These are phyloP conservation scores for Ochropleura plecta DNA, from an alignment of 2,888 invertebrate genomes.

Conservation along the genomic window DNA sequence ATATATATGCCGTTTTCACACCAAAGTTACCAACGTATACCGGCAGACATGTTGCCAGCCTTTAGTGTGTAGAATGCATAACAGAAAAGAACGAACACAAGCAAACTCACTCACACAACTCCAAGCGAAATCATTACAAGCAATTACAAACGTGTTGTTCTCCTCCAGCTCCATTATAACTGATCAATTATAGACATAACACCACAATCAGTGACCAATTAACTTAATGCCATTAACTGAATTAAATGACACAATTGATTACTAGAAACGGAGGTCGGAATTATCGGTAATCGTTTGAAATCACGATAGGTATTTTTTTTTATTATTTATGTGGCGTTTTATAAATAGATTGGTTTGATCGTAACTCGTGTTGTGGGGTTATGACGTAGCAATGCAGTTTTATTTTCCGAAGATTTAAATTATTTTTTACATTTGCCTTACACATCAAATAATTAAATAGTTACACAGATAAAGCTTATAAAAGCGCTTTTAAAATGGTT, in stretches of 20 bases:
- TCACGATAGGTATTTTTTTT: conserved; percentile 68
- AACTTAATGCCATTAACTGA: conserved; percentile 85
- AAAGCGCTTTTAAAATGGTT: too few species aligned
- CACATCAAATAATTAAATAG: too few species aligned
- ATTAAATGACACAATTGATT: conserved; percentile 84
- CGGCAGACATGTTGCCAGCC: too few species aligned
- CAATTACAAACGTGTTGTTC: conserved; percentile 63
- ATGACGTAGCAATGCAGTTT: neutral
- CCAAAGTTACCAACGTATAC: too few species aligned
- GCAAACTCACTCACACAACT: conserved; percentile 32
- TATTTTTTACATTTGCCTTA: too few species aligned
- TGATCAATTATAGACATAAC: conserved; percentile 82
- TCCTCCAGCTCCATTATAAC: conserved; percentile 70
- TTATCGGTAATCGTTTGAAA: conserved; percentile 77
- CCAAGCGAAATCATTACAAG: conserved; percentile 49
- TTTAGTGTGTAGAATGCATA: too few species aligned
- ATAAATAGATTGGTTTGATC: conserved; percentile 20
- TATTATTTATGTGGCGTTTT: neutral
- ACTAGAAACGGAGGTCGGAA: conserved; percentile 82
- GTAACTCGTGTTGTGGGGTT: conserved; percentile 15
- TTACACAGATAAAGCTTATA: too few species aligned
- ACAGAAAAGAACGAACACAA: conserved; percentile 12
- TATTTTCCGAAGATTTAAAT: too few species aligned
- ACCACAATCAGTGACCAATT: conserved; percentile 84
- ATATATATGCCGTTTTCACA: too few species aligned